A percentile compares a stretch with the other conserved stretches of the same genome.
Evolutionary conservation across 2,888 invertebrate genomes (phyloP).

Genomic region (Andrena haemorrhoa): DNA sequence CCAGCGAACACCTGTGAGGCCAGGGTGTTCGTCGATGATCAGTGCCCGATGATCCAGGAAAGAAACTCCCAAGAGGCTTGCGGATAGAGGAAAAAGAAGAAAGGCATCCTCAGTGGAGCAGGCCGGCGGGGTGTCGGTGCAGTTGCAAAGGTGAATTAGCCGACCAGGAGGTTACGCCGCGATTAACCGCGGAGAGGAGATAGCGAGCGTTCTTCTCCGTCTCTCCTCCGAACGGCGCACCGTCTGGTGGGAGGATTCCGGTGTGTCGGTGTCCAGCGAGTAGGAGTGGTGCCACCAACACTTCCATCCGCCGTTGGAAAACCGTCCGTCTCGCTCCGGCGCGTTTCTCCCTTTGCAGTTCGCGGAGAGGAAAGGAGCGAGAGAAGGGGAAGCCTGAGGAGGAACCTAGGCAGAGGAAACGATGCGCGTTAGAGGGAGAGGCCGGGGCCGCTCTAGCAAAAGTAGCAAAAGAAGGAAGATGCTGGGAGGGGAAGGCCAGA

Average conservation of each 20-base stretch:
- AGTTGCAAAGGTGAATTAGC: constrained; percentile 75
- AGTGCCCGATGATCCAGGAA: not conserved
- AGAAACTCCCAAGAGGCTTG: not conserved
- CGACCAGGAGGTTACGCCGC: constrained; percentile 61
- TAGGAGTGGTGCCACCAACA: constrained; percentile 72
- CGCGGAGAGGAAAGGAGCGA: not conserved
- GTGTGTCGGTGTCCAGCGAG: constrained; percentile 69
- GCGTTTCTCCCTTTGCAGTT: constrained; percentile 20
- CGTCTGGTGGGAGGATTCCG: constrained; percentile 72
- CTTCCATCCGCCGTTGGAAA: constrained; percentile 37
- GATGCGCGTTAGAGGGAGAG: constrained; percentile 53
- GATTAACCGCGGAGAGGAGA: constrained; percentile 65
- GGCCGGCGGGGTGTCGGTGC: constrained; percentile 63
- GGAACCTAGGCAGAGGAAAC: constrained; percentile 58
- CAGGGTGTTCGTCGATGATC: not conserved
- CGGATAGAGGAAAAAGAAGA: constrained; percentile 7
- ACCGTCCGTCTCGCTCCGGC: constrained; percentile 30
- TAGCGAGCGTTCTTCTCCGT: constrained; percentile 26
- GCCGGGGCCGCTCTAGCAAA: constrained; percentile 10
- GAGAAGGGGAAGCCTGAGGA: constrained; percentile 58
- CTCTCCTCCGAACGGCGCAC: constrained; percentile 16
- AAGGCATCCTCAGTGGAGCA: constrained; percentile 10
- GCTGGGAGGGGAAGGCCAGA: constrained; percentile 14
- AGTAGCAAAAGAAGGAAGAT: constrained; percentile 35
- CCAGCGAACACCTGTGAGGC: too few relatives aligned